phyloP scores from a whole-genome alignment of 2,797 vertebrate species.

The Sandelia bainsii region DNA sequence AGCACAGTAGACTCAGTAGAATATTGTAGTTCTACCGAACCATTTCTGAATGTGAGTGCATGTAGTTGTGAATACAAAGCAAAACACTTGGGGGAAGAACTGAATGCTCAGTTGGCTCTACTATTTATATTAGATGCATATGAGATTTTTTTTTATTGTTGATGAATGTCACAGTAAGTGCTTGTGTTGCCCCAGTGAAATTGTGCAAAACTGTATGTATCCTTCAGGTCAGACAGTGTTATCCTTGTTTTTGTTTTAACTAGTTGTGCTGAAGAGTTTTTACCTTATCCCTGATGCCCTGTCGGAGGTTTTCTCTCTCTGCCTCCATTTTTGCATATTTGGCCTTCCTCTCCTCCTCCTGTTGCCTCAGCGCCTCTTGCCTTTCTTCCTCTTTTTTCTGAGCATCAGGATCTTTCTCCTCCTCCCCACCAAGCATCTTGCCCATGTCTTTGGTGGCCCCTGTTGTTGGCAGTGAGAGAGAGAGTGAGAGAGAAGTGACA shows the following conservation, averaged over 20 bases:
- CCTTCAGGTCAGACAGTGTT: background rate
- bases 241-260: background rate
- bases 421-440: constrained; percentile 97
- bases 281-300: constrained; percentile 99
- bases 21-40: too few species aligned
- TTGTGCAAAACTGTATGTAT: too few species aligned
- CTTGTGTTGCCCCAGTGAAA: too few species aligned
- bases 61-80: too few species aligned
- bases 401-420: constrained; percentile 97
- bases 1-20: too few species aligned
- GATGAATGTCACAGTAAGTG: too few species aligned
- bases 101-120: too few species aligned
- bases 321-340: constrained; percentile 98
- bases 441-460: constrained; percentile 99
- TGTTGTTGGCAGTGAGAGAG: constrained; percentile 63
- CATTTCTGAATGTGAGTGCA: background rate
- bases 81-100: too few species aligned
- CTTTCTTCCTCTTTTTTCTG: constrained; percentile 97
- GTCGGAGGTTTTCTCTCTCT: constrained; percentile 94
- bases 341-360: constrained; percentile 97
- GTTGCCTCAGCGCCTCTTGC: constrained; percentile 95
- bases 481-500: background rate
- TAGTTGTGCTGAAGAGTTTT: background rate
- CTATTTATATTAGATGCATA: too few species aligned
- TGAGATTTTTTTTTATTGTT: too few species aligned